phyloP scores from a whole-genome alignment of 2,888 invertebrate species.

The Lithophane leautieri region DNA sequence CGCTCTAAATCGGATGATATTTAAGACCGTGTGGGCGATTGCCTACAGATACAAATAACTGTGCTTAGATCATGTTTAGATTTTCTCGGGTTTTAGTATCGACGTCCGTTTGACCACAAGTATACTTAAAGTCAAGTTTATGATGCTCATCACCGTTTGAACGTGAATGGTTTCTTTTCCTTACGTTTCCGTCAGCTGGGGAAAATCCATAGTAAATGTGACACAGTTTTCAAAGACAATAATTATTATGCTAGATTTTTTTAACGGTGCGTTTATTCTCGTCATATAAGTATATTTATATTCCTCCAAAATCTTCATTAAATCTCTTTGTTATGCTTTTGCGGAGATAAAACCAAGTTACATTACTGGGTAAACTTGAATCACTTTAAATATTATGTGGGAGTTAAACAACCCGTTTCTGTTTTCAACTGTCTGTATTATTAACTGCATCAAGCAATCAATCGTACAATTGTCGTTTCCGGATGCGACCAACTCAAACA shows the following conservation, averaged over 20 bases:
- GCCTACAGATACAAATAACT: conserved; percentile 31
- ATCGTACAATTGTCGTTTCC: conserved; percentile 58
- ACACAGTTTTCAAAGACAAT: conserved; percentile 7
- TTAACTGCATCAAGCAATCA: conserved; percentile 33
- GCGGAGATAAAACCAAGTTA: too few relatives aligned
- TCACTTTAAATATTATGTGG: not conserved
- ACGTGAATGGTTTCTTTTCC: conserved; percentile 22
- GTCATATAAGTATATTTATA: too few relatives aligned
- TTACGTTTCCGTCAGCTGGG: not conserved
- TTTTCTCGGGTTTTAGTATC: conserved; percentile 31
- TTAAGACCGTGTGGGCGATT: conserved; percentile 39
- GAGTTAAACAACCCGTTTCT: not conserved
- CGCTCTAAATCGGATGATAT: conserved; percentile 34
- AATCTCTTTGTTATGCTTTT: not conserved
- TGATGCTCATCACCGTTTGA: conserved; percentile 8
- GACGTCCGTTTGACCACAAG: conserved; percentile 33
- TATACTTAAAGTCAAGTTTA: conserved; percentile 41
- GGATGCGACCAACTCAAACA: conserved; percentile 57
- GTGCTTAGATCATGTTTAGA: conserved; percentile 17
- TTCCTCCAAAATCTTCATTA: not conserved
- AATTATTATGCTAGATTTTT: not conserved
- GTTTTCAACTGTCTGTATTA: conserved; percentile 14
- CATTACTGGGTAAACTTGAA: too few relatives aligned
- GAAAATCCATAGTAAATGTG: conserved; percentile 8
- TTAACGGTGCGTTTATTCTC: not conserved